Evolutionary conservation across 2,888 invertebrate genomes (phyloP), one percentile per base, ranked within the genome.

Genomic region (Drosophila kanekoi): DNA sequence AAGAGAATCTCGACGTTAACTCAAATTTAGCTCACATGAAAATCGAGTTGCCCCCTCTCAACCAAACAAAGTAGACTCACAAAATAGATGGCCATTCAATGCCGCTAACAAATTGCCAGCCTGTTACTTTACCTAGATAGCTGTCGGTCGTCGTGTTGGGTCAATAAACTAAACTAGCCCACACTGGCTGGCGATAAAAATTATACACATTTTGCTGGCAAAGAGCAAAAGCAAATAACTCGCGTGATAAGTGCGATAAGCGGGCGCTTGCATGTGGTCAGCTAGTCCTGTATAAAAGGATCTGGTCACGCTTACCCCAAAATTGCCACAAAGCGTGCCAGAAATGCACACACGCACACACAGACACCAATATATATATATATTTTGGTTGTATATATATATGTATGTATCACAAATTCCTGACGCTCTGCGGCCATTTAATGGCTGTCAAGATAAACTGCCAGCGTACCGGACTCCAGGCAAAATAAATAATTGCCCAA

Each of bases 401-500:
- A 23, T 6, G 23, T 23, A 23, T 77, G 84, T 74, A 82, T 83
- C 72, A 80, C 59, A 67, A 63, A 86, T 86, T 71, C 75, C 86
- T 51, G 71, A 69, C 81, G 78, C 78, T 86, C 71, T 79, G 69
- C 64, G 68, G 79, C 77, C 81, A 87, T 83, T 87, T 84, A 87
- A 83, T 83, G 87, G 79, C 77, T 81, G 83, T 77, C 85, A 81
- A 74, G 83, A 87, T 84, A 87, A 83, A 74, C 33, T 40, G 23
- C n/a, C 61, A 51, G 35, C 47, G 20, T 16, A 44, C 52, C 65
- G 23, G 48, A 11, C 52, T 32, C 45, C 53, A 51, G 63, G 57
- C 71, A 65, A 81, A 87, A 81, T 77, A 83, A 84, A 84, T 83
- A 84, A 83, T 83, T 81, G 87, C 73, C 81, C 73, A 69, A 83